A percentile compares a stretch with the other conserved stretches of the same genome.
Conservation (phyloP, 1,140 invertebrate species). For the Plectrocnemia conspersa region DNA sequence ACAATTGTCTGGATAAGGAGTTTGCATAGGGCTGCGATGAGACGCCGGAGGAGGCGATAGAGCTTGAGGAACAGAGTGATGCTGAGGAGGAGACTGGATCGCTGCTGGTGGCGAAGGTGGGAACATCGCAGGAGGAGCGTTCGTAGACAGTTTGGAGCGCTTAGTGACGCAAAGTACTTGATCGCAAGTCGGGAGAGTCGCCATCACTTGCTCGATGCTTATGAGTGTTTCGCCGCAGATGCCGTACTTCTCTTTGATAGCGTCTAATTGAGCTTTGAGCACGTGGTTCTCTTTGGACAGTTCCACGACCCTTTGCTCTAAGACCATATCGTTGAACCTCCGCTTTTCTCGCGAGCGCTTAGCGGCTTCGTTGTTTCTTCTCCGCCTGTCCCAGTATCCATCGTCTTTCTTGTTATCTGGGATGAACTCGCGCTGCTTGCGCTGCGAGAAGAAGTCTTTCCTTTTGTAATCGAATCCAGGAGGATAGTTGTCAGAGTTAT, state of each 20-base stretch:
- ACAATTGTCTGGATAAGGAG: slow-evolving; percentile 48
- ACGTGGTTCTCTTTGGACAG: slow-evolving; percentile 93
- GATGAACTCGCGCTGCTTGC: slow-evolving; percentile 94
- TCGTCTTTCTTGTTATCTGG: slow-evolving; percentile 96
- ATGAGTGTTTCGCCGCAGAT: slow-evolving; percentile 81
- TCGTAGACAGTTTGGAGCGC: slow-evolving; percentile 62
- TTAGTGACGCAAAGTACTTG: slow-evolving; percentile 78
- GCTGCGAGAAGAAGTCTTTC: slow-evolving; percentile 76
- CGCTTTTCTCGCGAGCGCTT: slow-evolving; percentile 92
- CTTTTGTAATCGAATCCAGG: slow-evolving; percentile 57
- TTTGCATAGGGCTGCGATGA: slow-evolving; percentile 49
- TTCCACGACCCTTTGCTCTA: slow-evolving; percentile 90
- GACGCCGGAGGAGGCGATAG: slow-evolving; percentile 38
- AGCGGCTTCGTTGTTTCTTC: slow-evolving; percentile 94
- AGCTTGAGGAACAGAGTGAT: slow-evolving; percentile 49
- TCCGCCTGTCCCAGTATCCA: slow-evolving; percentile 92
- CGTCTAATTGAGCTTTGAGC: slow-evolving; percentile 84
- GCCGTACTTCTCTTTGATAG: slow-evolving; percentile 90
- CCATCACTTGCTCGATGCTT: slow-evolving; percentile 81
- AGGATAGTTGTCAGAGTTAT: slow-evolving; percentile 46
- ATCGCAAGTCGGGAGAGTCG: slow-evolving; percentile 74
- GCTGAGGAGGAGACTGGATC: slow-evolving; percentile 63
- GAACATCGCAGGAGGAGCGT: slow-evolving; percentile 44
- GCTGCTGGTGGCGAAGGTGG: slow-evolving; percentile 59
- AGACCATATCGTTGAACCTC: slow-evolving; percentile 93